These are phyloP conservation scores for Peromyscus melanophrys DNA, from an alignment of 2,797 vertebrate species.

Conservation along the genomic window DNA sequence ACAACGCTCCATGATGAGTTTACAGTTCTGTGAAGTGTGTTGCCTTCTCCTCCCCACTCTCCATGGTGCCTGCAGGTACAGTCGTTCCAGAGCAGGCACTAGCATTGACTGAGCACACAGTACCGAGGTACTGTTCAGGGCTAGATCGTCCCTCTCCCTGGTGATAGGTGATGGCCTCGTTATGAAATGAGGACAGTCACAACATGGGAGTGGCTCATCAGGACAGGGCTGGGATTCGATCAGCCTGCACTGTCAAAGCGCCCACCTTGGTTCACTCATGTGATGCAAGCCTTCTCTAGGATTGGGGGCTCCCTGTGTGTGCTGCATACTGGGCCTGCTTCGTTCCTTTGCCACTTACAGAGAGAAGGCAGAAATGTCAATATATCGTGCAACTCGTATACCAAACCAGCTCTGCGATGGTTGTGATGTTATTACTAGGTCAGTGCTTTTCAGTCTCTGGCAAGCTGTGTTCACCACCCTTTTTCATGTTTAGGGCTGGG, in stretches of 20 bases:
- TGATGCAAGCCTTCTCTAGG: rapidly evolving
- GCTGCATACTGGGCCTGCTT: rapidly evolving
- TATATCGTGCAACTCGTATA: background rate
- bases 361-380: background rate
- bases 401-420: background rate
- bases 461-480: background rate
- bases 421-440: background rate
- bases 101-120: background rate
- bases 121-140: background rate
- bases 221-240: background rate
- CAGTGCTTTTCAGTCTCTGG: background rate
- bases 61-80: rapidly evolving
- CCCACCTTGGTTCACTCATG: background rate
- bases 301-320: rapidly evolving
- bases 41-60: background rate
- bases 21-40: background rate
- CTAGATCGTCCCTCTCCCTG: rapidly evolving
- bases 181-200: background rate
- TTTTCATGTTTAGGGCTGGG: background rate
- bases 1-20: background rate
- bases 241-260: rapidly evolving
- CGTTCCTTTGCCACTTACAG: rapidly evolving
- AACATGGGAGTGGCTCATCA: background rate
- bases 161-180: background rate
- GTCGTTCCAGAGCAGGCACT: rapidly evolving